Evolutionary conservation across 1,140 invertebrate genomes (phyloP).

Genomic region (Tetramorium simillimum): DNA sequence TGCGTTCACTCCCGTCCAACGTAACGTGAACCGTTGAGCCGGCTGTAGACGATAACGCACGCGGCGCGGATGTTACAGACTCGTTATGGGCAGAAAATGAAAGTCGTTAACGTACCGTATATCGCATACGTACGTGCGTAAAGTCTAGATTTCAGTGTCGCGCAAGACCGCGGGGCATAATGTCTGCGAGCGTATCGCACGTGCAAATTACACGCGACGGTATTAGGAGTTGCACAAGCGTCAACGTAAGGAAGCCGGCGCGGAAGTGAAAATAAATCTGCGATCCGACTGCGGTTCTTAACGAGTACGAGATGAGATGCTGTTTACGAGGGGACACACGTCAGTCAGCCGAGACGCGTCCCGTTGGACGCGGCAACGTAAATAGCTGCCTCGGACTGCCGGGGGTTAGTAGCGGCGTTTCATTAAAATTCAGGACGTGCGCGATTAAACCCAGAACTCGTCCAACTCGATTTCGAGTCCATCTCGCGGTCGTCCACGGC

Average conservation of each 20-base stretch:
- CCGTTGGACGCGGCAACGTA: not conserved
- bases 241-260: not conserved
- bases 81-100: conserved; percentile 48
- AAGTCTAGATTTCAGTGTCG: conserved; percentile 43
- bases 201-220: not conserved
- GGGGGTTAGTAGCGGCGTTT: conserved; percentile 3
- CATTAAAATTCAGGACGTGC: conserved; percentile 36
- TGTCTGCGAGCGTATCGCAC: not conserved
- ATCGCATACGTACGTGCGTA: conserved; percentile 34
- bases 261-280: not conserved
- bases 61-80: conserved; percentile 20
- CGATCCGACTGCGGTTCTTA: not conserved
- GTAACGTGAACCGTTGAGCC: not conserved
- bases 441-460: conserved; percentile 36
- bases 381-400: not conserved
- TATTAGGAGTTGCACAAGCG: not conserved
- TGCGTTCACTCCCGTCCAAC: not conserved
- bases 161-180: conserved; percentile 15
- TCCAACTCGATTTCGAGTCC: conserved; percentile 41
- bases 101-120: conserved; percentile 58
- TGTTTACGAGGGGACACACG: not conserved
- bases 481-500: conserved; percentile 22
- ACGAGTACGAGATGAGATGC: not conserved
- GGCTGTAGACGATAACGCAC: conserved; percentile 3
- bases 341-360: not conserved